A percentile compares a stretch with the other conserved stretches of the same genome.
Evolutionary conservation across 2,797 vertebrate species (phyloP).

Genomic region (Leuciscus waleckii): DNA sequence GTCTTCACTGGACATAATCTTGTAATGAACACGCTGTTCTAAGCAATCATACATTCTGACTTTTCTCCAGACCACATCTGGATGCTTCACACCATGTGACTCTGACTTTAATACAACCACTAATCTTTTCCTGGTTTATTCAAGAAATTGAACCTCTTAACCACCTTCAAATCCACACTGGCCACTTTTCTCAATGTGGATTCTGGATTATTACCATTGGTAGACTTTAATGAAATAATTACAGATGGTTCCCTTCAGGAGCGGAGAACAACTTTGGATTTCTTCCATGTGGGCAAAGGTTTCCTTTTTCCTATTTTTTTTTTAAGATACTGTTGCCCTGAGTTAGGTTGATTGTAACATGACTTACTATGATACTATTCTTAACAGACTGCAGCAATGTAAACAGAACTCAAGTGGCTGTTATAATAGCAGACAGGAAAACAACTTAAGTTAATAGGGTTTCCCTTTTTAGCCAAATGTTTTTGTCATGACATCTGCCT

Average conservation of each 20-base stretch:
- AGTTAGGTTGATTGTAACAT: neutral
- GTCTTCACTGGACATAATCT: neutral
- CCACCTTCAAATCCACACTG: neutral
- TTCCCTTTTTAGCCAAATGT: conserved; percentile 39
- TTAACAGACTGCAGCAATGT: neutral
- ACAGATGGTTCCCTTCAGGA: neutral
- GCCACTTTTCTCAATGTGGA: neutral
- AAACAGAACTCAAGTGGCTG: conserved; percentile 29
- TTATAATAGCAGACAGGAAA: conserved; percentile 41
- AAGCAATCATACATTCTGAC: neutral
- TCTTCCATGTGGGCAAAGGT: conserved; percentile 19
- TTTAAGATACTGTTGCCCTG: neutral
- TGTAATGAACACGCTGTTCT: neutral
- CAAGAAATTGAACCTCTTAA: neutral
- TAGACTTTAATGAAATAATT: neutral
- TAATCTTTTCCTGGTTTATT: conserved; percentile 9
- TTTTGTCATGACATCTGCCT: conserved; percentile 17
- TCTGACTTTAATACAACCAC: neutral
- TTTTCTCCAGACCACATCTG: neutral
- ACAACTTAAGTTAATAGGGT: conserved; percentile 32
- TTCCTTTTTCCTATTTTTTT: neutral
- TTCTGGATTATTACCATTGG: neutral
- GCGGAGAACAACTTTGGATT: neutral
- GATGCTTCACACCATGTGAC: neutral
- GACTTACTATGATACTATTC: neutral